Base-by-base conservation (phyloP, 2,797 vertebrate species). In the Molossus alvarezi region DNA sequence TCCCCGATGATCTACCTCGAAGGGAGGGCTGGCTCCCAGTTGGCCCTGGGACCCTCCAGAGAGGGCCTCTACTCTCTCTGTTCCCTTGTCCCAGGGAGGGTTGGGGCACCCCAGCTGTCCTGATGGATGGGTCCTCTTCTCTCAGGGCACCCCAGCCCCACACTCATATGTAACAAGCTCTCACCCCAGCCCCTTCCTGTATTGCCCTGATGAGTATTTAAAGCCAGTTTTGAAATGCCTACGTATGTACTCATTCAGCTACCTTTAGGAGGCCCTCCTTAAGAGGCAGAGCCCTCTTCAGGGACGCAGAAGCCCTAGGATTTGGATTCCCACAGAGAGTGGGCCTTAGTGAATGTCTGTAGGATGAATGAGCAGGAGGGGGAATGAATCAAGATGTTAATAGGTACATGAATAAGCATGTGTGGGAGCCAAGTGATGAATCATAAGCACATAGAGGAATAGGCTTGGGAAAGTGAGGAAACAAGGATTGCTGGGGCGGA, bases 1-100 rank as follows among this genome's bases (percentile, higher is more conserved):
- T 97, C 95, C 96, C 88, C 11, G 41, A 71, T 64, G 73, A 96
- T 94, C 97, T 97, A 97, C 97, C 97, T 97, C 96, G 48, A 95
- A 96, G 97, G 94, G 97, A 97, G 96, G 96, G 87, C 97, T 97
- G 96, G 95, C 90, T 96, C 95, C 95, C 73, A 51, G 41, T 79
- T 79, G 90, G 76, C 95, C 92, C 92, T 90, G 82, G 93, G 77
- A 85, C 91, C 60, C 85, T 94, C 84, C 55, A 79, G 60, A 95
- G 90, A 97, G 87, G 95, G 84, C 64, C 33, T 96, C 58, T 85
- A 10, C 64, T 91, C 45, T 77, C 51, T 83, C 62, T 93, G 72
- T 60, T 85, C 37, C 71, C 57, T 94, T 82, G 92, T 97, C 92
- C 92, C 91, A 87, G 88, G 80, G 88, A 87, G 37, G 84, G 58